A percentile compares a stretch with the other conserved stretches of the same genome.
Evolutionary conservation across 2,797 vertebrate genomes (phyloP).

Genomic region (Sandelia bainsii): DNA sequence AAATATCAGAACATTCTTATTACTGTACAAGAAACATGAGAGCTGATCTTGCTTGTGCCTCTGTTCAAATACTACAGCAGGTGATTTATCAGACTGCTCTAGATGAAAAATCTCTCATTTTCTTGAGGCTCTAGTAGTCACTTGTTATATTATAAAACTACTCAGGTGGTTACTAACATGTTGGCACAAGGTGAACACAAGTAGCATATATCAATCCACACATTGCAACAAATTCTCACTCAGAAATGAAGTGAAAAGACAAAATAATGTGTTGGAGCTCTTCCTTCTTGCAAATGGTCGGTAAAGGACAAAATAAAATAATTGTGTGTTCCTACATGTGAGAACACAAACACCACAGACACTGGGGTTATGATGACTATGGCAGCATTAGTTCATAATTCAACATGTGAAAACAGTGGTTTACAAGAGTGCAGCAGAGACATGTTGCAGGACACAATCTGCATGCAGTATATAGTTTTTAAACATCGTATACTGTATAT

Average conservation of each 20-base stretch:
- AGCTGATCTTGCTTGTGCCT: no score
- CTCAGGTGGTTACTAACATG: background rate
- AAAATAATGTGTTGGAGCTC: background rate
- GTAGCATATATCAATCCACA: background rate
- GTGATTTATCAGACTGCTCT: no score
- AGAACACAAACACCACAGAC: no score
- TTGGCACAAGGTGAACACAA: background rate
- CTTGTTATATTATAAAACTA: background rate
- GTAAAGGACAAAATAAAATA: background rate
- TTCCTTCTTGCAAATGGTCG: background rate
- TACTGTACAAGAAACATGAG: no score
- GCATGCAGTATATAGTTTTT: constrained; percentile 28
- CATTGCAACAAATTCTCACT: background rate
- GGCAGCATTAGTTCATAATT: background rate
- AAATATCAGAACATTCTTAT: background rate
- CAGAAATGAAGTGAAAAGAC: background rate
- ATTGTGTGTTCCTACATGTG: background rate
- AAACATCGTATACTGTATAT: constrained; percentile 5
- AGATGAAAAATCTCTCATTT: no score
- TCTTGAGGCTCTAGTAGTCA: no score
- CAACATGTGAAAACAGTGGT: background rate
- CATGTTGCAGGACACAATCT: constrained; percentile 8
- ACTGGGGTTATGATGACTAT: background rate
- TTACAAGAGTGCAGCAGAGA: constrained; percentile 1
- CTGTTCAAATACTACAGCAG: no score